Conservation (phyloP, 2,113 vertebrate species). For the Platysternon megacephalum region DNA sequence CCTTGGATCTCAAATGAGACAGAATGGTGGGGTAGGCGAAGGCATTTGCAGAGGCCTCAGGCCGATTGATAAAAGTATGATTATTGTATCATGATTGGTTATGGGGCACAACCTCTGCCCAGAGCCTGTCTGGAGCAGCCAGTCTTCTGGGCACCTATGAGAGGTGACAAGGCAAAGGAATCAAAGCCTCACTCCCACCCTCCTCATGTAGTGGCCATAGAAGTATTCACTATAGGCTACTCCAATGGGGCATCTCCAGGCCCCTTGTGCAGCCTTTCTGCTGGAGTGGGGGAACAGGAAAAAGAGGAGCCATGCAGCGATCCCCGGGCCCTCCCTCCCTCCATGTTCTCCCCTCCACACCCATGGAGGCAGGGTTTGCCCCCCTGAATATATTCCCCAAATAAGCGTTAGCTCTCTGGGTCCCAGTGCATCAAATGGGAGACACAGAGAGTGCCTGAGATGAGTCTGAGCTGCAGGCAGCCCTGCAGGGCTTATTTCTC, state of each 20-base stretch:
- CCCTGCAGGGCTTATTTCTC: not conserved
- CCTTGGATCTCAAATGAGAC: not conserved
- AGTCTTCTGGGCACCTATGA: not conserved
- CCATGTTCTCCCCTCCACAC: not conserved
- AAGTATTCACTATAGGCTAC: not conserved
- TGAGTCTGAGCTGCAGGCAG: not conserved
- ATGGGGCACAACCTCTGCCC: not conserved
- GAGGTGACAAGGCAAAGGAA: not conserved
- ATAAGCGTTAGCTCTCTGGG: not conserved
- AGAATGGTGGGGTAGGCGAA: not conserved
- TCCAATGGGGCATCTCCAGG: not conserved
- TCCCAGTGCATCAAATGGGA: not conserved
- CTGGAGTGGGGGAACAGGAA: not conserved
- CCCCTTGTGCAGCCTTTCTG: not conserved
- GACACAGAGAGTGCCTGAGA: not conserved
- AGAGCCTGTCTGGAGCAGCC: not conserved
- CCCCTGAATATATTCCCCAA: not conserved
- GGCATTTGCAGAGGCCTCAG: not conserved
- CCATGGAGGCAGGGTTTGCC: not conserved
- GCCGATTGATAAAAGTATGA: not conserved
- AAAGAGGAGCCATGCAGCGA: not conserved
- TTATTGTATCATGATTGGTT: accelerated
- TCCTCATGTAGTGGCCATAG: accelerated
- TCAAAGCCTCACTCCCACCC: not conserved
- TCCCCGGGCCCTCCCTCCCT: not conserved